Evolutionary conservation across 2,888 invertebrate species (phyloP), one percentile per base, ranked within the genome.

Genomic region (Stegana nigrithorax): DNA sequence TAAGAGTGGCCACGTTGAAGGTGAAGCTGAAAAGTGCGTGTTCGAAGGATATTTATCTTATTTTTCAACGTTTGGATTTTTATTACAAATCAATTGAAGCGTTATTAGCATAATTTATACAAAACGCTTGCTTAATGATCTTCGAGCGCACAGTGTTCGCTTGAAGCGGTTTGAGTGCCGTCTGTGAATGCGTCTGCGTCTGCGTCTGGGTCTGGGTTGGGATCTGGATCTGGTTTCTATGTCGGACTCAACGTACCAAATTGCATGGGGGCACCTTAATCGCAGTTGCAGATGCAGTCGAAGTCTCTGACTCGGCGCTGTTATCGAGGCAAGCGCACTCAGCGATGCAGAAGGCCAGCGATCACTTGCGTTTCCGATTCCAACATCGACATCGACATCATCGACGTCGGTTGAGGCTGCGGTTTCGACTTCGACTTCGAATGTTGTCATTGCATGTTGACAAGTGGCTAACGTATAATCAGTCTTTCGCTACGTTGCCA

Each of bases 91-190:
- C 85, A 85, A 85, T 85, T 85, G 85, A 83, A 85, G 83, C 81
- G 80, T 85, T 84, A 85, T 85, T 85, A 85, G 84, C 85, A 85
- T 85, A 85, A 85, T 85, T 85, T 85, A 85, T 85, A 84, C 85
- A 85, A 85, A 85, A 84, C 83, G 84, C 76, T 83, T 80, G 78
- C 80, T 85, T 84, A 85, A 85, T 84, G 85, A 85, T 83, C 79
- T 21, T 74, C 50, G 17, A 50, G 14, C 50, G 26, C 50, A 23
- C 50, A 23, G 1, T 25, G 50, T 64, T n/a, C 8, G 56, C 56
- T 56, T 23, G 10, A 26, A 39, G 27, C 50, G n/a, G 5, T 14
- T 26, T 17, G n/a, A 2, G 17, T 14, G 17, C 39, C 17, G 39
- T n/a, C 39, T 39, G 39, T 7, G 29, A 29, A 6, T 29, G 29